phyloP scores from a whole-genome alignment of 1,140 invertebrate species.

The Drosophila repleta region DNA sequence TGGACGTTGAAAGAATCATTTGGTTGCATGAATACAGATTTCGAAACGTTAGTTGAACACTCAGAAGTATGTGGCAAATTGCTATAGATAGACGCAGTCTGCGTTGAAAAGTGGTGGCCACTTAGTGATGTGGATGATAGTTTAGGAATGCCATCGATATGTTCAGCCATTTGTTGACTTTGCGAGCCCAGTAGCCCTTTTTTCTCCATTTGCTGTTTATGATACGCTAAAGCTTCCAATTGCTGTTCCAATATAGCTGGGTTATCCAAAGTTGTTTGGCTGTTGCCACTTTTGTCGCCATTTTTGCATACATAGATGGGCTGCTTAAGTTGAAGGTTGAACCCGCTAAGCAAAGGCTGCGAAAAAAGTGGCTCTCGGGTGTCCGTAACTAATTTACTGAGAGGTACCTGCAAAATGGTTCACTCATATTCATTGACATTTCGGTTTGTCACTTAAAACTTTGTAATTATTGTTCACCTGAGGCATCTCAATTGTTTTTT shows the following conservation, averaged over 20 bases:
- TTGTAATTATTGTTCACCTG: constrained; percentile 35
- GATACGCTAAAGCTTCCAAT: constrained; percentile 76
- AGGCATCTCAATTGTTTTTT: constrained; percentile 45
- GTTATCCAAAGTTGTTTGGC: constrained; percentile 71
- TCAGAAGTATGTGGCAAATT: constrained; percentile 20
- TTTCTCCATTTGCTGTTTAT: constrained; percentile 79
- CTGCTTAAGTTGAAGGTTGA: constrained; percentile 41
- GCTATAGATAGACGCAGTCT: constrained; percentile 25
- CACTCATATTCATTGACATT: not conserved
- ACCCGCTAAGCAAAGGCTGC: constrained; percentile 67
- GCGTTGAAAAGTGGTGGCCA: constrained; percentile 15
- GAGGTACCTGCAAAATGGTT: constrained; percentile 56
- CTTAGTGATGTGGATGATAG: constrained; percentile 46
- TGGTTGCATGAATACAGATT: not conserved
- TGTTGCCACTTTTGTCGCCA: constrained; percentile 26
- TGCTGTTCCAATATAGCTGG: constrained; percentile 76
- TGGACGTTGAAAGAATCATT: constrained; percentile 2
- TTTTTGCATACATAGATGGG: constrained; percentile 4
- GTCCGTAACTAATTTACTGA: constrained; percentile 76
- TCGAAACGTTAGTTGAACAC: not conserved
- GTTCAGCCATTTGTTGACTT: constrained; percentile 3
- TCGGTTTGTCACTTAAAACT: not conserved
- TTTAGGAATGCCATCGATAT: constrained; percentile 28
- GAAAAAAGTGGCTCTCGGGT: constrained; percentile 84
- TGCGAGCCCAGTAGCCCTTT: constrained; percentile 57